phyloP scores from a whole-genome alignment of 2,888 invertebrate species.

The Metopia argyrocephala region DNA sequence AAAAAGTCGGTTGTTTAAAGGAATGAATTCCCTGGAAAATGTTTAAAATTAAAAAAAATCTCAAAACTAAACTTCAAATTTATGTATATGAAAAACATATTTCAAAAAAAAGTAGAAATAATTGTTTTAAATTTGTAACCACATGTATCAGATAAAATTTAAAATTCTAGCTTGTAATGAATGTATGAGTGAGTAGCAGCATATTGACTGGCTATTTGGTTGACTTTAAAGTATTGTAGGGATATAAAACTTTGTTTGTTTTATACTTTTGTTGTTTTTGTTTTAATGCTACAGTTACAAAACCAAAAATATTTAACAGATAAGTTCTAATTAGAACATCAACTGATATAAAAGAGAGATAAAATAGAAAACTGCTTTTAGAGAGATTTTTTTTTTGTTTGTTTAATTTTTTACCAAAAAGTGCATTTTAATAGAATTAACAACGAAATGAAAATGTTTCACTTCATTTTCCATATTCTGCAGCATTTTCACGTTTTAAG shows the following conservation, averaged over 20 bases:
- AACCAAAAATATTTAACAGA: conserved; percentile 7
- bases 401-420: background rate
- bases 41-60: background rate
- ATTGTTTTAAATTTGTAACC: too few species aligned
- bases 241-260: conserved; percentile 5
- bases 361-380: background rate
- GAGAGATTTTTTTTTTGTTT: background rate
- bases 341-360: conserved; percentile 20
- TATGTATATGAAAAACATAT: too few species aligned
- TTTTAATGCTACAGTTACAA: background rate
- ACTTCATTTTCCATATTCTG: background rate
- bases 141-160: too few species aligned
- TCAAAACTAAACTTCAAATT: too few species aligned
- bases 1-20: background rate
- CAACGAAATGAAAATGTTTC: conserved; percentile 11
- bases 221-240: background rate
- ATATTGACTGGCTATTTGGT: background rate
- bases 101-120: too few species aligned
- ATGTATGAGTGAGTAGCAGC: too few species aligned
- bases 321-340: conserved; percentile 45
- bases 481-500: background rate
- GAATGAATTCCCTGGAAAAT: conserved; percentile 14
- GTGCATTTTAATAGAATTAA: conserved; percentile 36
- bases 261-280: background rate
- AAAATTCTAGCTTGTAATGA: conserved; percentile 14